These are phyloP conservation scores for Limnephilus marmoratus DNA, from an alignment of 2,888 invertebrate genomes.

Conservation along the genomic window DNA sequence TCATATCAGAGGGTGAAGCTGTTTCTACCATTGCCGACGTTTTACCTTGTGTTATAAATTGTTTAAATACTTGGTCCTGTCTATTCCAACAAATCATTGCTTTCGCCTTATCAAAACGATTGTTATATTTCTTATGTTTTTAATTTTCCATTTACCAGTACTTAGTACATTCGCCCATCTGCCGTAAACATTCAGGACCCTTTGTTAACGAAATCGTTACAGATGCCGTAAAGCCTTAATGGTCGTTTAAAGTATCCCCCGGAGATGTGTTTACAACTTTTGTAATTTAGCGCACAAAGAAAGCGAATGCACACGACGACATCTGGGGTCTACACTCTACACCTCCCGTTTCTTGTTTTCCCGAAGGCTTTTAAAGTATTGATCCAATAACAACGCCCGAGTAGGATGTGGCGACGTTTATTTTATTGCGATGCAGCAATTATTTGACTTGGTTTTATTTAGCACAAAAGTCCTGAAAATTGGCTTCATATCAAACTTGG, in stretches of 20 bases:
- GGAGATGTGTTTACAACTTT: conserved; percentile 41
- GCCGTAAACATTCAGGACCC: not conserved
- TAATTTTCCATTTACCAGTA: not conserved
- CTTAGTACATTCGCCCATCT: not conserved
- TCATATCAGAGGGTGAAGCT: too few relatives aligned
- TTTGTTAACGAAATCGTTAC: conserved; percentile 37
- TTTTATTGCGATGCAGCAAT: not conserved
- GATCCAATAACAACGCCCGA: conserved; percentile 6
- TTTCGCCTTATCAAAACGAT: too few relatives aligned
- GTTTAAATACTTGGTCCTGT: too few relatives aligned
- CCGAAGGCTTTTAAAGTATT: not conserved
- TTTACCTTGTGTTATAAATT: too few relatives aligned
- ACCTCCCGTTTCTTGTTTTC: not conserved
- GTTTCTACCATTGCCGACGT: too few relatives aligned
- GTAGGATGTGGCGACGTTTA: not conserved
- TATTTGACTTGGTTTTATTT: not conserved
- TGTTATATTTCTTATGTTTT: not conserved
- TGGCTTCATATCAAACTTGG: not conserved
- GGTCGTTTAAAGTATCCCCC: conserved; percentile 29
- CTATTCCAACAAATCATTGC: too few relatives aligned
- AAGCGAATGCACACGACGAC: conserved; percentile 6
- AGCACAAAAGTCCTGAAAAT: not conserved
- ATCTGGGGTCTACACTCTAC: conserved; percentile 10
- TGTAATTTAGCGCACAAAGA: conserved; percentile 39
- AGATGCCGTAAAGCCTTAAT: conserved; percentile 27